Percentiles rank a stretch among this genome's conserved stretches.
Evolutionary conservation across 2,113 vertebrate genomes (phyloP).

Genomic region (Isurus oxyrinchus): DNA sequence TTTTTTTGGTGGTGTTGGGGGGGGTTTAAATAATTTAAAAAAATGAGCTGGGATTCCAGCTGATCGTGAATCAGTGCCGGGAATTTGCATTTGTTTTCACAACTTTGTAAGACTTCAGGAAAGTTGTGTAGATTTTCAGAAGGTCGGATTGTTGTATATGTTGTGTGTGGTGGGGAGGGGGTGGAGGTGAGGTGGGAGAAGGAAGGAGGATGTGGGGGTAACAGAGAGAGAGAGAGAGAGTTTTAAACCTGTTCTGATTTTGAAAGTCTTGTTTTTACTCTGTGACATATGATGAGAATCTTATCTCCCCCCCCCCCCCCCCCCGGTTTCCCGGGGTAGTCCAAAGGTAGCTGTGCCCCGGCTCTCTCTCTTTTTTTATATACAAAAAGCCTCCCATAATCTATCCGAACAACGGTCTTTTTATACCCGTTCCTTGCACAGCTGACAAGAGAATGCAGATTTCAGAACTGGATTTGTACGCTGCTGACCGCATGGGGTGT

Average conservation of each 20-base stretch:
- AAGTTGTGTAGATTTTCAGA: constrained; percentile 8
- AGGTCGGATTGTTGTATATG: neutral
- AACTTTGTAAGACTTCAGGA: neutral
- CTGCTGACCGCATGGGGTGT: neutral
- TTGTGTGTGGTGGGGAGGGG: neutral
- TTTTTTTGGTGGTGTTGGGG: too few relatives aligned
- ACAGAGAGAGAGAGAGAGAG: neutral
- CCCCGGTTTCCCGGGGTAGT: neutral
- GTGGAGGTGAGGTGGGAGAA: too few relatives aligned
- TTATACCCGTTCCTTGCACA: neutral
- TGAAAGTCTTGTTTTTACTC: neutral
- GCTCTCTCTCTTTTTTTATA: too few relatives aligned
- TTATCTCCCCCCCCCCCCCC: neutral
- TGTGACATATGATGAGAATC: neutral
- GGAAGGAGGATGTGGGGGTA: neutral
- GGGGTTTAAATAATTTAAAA: too few relatives aligned
- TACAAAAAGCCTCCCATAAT: neutral
- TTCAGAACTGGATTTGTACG: neutral
- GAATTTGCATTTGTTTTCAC: neutral
- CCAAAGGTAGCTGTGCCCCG: neutral
- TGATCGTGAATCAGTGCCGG: neutral
- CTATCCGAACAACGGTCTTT: neutral
- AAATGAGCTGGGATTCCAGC: neutral
- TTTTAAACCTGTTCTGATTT: neutral
- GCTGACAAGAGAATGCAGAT: neutral